Evolutionary conservation across 2,797 vertebrate genomes (phyloP).

Genomic region (Cyclopterus lumpus): DNA sequence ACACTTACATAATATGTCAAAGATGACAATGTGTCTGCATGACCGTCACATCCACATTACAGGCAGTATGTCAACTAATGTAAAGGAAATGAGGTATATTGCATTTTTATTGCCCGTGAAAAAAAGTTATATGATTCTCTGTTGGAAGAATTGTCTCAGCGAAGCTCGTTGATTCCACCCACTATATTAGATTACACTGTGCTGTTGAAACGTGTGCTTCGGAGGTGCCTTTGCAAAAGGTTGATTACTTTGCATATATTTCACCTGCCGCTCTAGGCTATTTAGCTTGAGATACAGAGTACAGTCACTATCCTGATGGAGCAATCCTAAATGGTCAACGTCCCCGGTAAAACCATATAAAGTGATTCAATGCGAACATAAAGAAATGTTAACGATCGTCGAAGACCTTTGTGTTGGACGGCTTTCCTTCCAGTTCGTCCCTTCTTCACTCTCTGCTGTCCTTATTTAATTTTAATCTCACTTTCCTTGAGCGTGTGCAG

Average conservation of each 20-base stretch:
- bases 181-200: constrained; percentile 86
- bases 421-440: constrained; percentile 62
- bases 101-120: constrained; percentile 61
- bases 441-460: constrained; percentile 54
- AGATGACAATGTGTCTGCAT: constrained; percentile 25
- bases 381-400: constrained; percentile 83
- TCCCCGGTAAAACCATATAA: constrained; percentile 86
- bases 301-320: constrained; percentile 88
- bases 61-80: constrained; percentile 30
- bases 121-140: constrained; percentile 72
- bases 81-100: constrained; percentile 52
- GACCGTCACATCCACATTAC: constrained; percentile 41
- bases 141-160: constrained; percentile 86
- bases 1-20: constrained; percentile 14
- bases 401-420: constrained; percentile 82
- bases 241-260: constrained; percentile 94
- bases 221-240: constrained; percentile 91
- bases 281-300: constrained; percentile 89
- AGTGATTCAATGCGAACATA: constrained; percentile 85
- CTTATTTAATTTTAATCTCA: constrained; percentile 61
- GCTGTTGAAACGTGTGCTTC: constrained; percentile 89
- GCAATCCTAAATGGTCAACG: constrained; percentile 85
- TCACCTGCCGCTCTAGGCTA: constrained; percentile 91
- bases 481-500: constrained; percentile 39
- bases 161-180: constrained; percentile 84